These are phyloP conservation scores for Saccopteryx leptura DNA, from an alignment of 2,113 vertebrate genomes.

Conservation along the genomic window DNA sequence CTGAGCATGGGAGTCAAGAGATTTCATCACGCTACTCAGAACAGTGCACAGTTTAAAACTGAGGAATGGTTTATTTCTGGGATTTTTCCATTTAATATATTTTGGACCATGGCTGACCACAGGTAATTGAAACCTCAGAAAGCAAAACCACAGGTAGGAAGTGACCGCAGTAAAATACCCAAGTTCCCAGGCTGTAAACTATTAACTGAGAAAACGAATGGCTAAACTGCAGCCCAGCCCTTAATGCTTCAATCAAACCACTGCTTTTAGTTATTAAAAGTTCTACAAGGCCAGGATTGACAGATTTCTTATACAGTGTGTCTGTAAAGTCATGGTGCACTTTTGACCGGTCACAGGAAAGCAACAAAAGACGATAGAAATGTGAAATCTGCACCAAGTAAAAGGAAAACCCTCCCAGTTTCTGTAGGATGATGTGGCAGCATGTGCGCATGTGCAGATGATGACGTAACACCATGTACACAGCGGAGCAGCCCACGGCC, in stretches of 20 bases:
- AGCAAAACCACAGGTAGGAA: not conserved
- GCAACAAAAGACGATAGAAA: no score
- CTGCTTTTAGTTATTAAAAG: not conserved
- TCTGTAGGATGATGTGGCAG: no score
- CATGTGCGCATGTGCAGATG: no score
- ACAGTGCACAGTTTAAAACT: not conserved
- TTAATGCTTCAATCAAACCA: not conserved
- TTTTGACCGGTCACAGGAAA: no score
- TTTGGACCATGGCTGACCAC: not conserved
- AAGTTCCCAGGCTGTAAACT: not conserved
- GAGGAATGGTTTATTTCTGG: no score
- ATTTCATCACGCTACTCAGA: not conserved
- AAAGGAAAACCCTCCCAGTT: no score
- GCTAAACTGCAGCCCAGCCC: not conserved
- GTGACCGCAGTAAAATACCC: not conserved
- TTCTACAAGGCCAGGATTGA: not conserved
- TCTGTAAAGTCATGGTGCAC: no score
- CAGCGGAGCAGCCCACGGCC: no score
- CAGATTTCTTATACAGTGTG: not conserved
- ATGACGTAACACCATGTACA: no score
- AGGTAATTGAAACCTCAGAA: not conserved
- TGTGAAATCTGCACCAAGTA: no score
- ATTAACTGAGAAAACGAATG: not conserved
- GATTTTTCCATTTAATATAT: not conserved
- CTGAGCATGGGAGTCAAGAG: not conserved